phyloP scores from a whole-genome alignment of 2,888 invertebrate species.

The Steinernema hermaphroditum region DNA sequence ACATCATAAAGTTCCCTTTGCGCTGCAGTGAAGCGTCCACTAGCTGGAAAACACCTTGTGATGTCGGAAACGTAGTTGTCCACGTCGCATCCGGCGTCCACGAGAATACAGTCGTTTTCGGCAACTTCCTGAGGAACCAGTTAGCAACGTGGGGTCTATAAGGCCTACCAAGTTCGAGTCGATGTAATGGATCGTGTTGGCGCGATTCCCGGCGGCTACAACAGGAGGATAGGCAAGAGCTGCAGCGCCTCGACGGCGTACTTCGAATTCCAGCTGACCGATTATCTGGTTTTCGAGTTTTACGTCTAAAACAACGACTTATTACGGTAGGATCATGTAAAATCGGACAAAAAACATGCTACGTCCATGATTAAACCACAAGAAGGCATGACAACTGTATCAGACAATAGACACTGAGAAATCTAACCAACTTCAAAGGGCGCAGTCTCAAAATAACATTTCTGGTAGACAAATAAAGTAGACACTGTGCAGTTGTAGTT shows the following conservation, averaged over 20 bases:
- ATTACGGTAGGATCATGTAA: slow-evolving; percentile 86
- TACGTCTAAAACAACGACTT: slow-evolving; percentile 76
- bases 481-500: too few relatives aligned
- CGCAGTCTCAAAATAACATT: too few relatives aligned
- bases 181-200: slow-evolving; percentile 89
- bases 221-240: slow-evolving; percentile 90
- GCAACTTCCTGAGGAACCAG: slow-evolving; percentile 40
- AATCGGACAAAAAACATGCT: too few relatives aligned
- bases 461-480: too few relatives aligned
- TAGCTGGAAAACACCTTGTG: slow-evolving; percentile 87
- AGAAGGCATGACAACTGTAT: too few relatives aligned
- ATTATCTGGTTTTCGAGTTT: slow-evolving; percentile 47
- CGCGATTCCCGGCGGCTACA: slow-evolving; percentile 86
- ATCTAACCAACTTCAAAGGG: too few relatives aligned
- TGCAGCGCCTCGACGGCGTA: slow-evolving; percentile 79
- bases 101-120: slow-evolving; percentile 79
- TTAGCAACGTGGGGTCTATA: too few relatives aligned
- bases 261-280: slow-evolving; percentile 46
- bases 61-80: slow-evolving; percentile 93
- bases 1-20: slow-evolving; percentile 80
- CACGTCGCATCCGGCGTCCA: slow-evolving; percentile 93
- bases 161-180: slow-evolving; percentile 80
- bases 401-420: too few relatives aligned
- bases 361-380: too few relatives aligned
- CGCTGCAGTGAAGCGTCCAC: slow-evolving; percentile 77